Base-by-base conservation (phyloP, 2,888 invertebrate genomes). In the Dicyrtoma fusca region DNA sequence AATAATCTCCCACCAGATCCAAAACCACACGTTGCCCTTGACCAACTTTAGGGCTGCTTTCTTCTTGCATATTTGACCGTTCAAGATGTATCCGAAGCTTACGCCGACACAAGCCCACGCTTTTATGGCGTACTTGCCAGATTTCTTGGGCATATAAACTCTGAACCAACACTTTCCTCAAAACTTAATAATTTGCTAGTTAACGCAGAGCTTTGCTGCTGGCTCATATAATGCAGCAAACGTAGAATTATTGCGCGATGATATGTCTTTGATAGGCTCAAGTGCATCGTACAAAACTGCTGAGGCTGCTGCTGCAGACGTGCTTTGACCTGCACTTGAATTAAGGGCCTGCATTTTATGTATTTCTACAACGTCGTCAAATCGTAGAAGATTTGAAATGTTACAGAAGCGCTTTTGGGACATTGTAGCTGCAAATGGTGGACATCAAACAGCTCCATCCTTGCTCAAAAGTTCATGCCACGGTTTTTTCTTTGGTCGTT, bases 71-170 rank as follows among this genome's bases (percentile, higher is more conserved):
- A n/a, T n/a, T n/a, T n/a, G n/a, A n/a, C n/a, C n/a, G 3, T 63
- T 21, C 19, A 63, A 63, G 44, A 44, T 44, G 6, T 44, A 63
- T 17, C 63, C 63, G 4, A n/a, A 44, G 11, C 19, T 19, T 2
- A n/a, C 42, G 21, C 44, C 42, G 1, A 63, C 21, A 34, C n/a
- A n/a, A 19, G 45, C 42, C 6, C 10, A 44, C 19, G 44, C n/a
- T 44, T 63, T 63, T 44, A 44, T 19, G 13, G 19, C 19, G 19
- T 53, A 53, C 21, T 53, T 53, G 4, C 53, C 53, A 11, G 53
- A 19, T 19, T 53, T 53, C 1, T 53, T 19, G 10, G 53, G 53
- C 53, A 53, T 53, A 19, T 53, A 53, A 8, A 53, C 53, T 10
- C 53, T 13, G 21, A 53, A 53, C 4, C 1, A 3, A 53, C 53